Base-by-base conservation (phyloP, 2,113 vertebrate species). In the Apeltes quadracus region DNA sequence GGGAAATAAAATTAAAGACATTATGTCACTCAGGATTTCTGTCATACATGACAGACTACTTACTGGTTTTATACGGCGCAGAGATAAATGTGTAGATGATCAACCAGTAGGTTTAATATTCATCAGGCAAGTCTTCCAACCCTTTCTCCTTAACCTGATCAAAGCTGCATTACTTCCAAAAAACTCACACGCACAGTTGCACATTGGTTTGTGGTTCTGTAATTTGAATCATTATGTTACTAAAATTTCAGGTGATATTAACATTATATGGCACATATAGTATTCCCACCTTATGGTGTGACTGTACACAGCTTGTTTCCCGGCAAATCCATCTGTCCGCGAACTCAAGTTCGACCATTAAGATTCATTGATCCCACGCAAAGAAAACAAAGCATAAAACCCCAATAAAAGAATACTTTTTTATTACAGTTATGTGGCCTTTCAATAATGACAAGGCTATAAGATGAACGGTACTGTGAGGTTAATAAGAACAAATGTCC, bases 401-500 rank as follows among this genome's bases (percentile, higher is more conserved):
- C 12, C 56, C 51, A 61, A 3, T 51, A 67, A n/a, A 55, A 27
- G 27, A 56, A 46, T 5, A 34, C 41, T 27, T 23, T 16, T 20
- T 43, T 61, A 38, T 51, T 14, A 59, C 10, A 13, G 14, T 55
- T 7, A 29, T 0, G 22, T 36, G 18, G n/a, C n/a, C 27, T 34
- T 23, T 22, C 48, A 51, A 39, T 61, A 20, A 13, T 27, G 11
- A 64, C 48, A 68, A 53, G 23, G 1, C 1, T 18, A 23, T 22
- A 10, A 10, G 25, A 34, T 61, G 3, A 27, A 16, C 22, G 3
- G 12, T 9, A 48, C 7, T 12, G 4, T 32, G 16, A 12, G 1
- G 5, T 3, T 66, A 38, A 80, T 3, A 38, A 57, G 13, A 46
- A 43, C 0, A 8, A 61, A 58, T 77, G 2, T 75, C 67, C 59